Evolutionary conservation across 2,888 invertebrate species (phyloP), one percentile per base, ranked within the genome.

Genomic region (Galerucella calmariensis): DNA sequence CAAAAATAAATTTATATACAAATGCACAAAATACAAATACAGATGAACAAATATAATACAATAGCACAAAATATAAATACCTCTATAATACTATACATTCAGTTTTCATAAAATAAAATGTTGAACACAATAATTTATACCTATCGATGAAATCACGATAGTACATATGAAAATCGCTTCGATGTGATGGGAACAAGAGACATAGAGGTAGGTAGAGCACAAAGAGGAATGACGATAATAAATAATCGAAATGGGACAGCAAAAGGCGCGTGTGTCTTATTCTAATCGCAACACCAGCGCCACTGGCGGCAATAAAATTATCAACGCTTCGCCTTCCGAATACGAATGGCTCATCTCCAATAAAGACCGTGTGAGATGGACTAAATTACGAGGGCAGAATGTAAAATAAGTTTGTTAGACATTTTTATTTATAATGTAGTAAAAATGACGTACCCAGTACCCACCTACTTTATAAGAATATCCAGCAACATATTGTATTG

Each of bases 231-330:
- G 79, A 74, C 75, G 72, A 74, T 78, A 75, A 83, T 84, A 84
- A 84, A 84, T 83, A 82, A 82, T 82, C 77, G 79, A 78, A 83
- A 82, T 82, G 83, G 82, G 48, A 66, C 66, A 44, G 59, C 70
- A 51, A 56, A 41, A 66, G 78, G 83, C 83, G 85, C 84, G 85
- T 84, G 85, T 85, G 85, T 84, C 85, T 84, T 84, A 84, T 85
- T 85, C 84, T 84, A 85, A 85, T 85, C 84, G 66, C 67, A 66
- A 72, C 72, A 66, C 71, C 71, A 66, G 58, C 66, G 66, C 72
- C 83, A 84, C 84, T 80, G 83, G 83, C 82, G 79, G 84, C 84
- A 84, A 86, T 87, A 87, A 87, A 87, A 87, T 87, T 87, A 87
- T 86, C 85, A 87, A 87, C 86, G 86, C 83, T 80, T 76, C 82